Conservation (phyloP, 2,113 vertebrate species). For the Crotalus horridus region DNA sequence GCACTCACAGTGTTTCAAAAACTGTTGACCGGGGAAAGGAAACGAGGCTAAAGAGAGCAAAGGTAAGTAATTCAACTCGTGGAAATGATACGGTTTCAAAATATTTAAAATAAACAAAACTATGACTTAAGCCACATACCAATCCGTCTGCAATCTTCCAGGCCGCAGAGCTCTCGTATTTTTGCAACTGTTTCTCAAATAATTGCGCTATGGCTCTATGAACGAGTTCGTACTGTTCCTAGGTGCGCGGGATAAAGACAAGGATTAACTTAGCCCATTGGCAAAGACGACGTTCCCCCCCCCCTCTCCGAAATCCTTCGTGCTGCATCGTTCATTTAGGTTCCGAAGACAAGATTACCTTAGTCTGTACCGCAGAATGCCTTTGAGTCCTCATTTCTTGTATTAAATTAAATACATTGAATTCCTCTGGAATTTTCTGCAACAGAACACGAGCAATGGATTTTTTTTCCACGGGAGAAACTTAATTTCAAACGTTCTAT, state of each 20-base stretch:
- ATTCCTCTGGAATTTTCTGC: slow-evolving; percentile 97
- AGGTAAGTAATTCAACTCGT: neutral
- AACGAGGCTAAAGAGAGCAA: neutral
- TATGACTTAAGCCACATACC: slow-evolving; percentile 68
- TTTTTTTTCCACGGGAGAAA: neutral
- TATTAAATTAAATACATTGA: slow-evolving; percentile 95
- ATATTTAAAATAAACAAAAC: neutral
- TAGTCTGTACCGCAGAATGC: slow-evolving; percentile 97
- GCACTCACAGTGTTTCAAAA: too few species aligned
- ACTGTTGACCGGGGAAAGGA: too few species aligned
- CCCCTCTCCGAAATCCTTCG: neutral
- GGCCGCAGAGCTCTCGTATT: slow-evolving; percentile 81
- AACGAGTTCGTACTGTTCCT: slow-evolving; percentile 98
- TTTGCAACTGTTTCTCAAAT: slow-evolving; percentile 89
- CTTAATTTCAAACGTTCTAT: neutral
- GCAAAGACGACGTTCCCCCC: neutral
- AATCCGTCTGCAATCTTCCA: slow-evolving; percentile 85
- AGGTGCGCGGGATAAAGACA: neutral
- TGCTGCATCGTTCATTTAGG: neutral
- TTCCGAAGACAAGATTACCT: slow-evolving; percentile 72
- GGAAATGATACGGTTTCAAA: slow-evolving; percentile 3
- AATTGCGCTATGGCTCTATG: slow-evolving; percentile 94
- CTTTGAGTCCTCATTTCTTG: slow-evolving; percentile 99
- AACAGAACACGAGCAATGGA: slow-evolving; percentile 42
- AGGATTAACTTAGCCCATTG: slow-evolving; percentile 9